Conservation (phyloP, 2,888 invertebrate genomes). For the Anodontia alba region DNA sequence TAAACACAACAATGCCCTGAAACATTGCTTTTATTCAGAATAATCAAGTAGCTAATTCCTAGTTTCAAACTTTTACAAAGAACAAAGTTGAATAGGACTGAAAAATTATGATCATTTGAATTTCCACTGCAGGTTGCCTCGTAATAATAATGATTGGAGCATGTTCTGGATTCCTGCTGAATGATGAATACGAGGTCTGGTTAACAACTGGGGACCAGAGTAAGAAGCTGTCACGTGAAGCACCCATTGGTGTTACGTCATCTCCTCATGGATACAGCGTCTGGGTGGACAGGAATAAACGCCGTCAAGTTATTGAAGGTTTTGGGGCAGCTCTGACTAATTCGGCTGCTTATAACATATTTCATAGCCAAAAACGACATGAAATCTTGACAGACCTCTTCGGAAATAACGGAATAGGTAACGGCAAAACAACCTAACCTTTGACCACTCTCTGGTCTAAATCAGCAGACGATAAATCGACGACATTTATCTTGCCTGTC, state of each 20-base stretch:
- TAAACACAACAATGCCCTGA: too few species aligned
- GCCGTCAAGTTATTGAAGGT: constrained; percentile 58
- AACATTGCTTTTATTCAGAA: too few species aligned
- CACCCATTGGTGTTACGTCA: constrained; percentile 25
- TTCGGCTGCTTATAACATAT: constrained; percentile 65
- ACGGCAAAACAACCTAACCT: too few species aligned
- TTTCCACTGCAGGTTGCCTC: too few species aligned
- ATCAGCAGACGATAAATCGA: too few species aligned
- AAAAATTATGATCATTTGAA: too few species aligned
- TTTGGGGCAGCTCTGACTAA: constrained; percentile 67
- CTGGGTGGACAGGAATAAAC: constrained; percentile 54
- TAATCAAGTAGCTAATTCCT: too few species aligned
- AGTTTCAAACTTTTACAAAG: too few species aligned
- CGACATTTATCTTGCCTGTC: background rate
- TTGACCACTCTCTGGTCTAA: too few species aligned
- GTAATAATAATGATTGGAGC: too few species aligned
- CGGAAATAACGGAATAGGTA: constrained; percentile 30
- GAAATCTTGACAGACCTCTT: constrained; percentile 65
- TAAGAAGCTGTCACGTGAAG: constrained; percentile 43
- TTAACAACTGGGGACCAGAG: constrained; percentile 59
- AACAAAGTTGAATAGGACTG: too few species aligned
- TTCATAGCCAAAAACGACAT: constrained; percentile 58
- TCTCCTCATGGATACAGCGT: constrained; percentile 45
- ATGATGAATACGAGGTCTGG: constrained; percentile 45
- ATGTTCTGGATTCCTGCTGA: background rate